These are phyloP conservation scores for Pimpla rufipes DNA, from an alignment of 2,888 invertebrate species.

Conservation along the genomic window DNA sequence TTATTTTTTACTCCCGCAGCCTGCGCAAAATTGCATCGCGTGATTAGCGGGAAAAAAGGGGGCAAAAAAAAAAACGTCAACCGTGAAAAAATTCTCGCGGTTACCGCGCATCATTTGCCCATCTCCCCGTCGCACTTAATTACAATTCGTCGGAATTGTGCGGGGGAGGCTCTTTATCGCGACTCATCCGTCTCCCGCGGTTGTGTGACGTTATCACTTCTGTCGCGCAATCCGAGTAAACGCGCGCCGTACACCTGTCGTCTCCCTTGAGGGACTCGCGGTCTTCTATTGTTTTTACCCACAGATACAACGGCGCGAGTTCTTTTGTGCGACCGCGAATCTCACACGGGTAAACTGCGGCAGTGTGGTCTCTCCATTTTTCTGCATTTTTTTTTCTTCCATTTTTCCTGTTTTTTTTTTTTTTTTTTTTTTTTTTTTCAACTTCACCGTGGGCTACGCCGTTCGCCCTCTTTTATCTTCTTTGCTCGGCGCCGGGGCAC, in stretches of 20 bases:
- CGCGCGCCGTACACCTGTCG: not conserved
- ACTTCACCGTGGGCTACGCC: constrained; percentile 24
- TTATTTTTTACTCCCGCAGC: no score
- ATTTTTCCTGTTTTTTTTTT: constrained; percentile 16
- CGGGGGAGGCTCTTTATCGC: constrained; percentile 2
- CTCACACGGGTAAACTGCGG: constrained; percentile 20
- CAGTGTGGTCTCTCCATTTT: constrained; percentile 2
- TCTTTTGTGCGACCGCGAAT: constrained; percentile 9
- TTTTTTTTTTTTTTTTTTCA: constrained; percentile 16
- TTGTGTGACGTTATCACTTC: constrained; percentile 25
- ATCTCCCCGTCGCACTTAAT: no score
- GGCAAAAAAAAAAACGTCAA: no score
- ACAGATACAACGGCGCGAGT: constrained; percentile 9
- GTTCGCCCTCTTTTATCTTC: constrained; percentile 56
- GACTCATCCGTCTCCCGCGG: constrained; percentile 18
- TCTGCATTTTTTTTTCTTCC: constrained; percentile 15
- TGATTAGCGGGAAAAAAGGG: no score
- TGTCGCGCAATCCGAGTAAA: not conserved
- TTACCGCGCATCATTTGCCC: no score
- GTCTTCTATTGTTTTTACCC: not conserved
- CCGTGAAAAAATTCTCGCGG: no score
- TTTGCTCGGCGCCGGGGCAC: constrained; percentile 47
- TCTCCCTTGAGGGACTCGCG: constrained; percentile 21
- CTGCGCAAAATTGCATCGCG: no score
- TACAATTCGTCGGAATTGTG: constrained; percentile 42